Evolutionary conservation across 2,888 invertebrate genomes (phyloP), one percentile per base, ranked within the genome.

Genomic region (Philhelius pedissequus): DNA sequence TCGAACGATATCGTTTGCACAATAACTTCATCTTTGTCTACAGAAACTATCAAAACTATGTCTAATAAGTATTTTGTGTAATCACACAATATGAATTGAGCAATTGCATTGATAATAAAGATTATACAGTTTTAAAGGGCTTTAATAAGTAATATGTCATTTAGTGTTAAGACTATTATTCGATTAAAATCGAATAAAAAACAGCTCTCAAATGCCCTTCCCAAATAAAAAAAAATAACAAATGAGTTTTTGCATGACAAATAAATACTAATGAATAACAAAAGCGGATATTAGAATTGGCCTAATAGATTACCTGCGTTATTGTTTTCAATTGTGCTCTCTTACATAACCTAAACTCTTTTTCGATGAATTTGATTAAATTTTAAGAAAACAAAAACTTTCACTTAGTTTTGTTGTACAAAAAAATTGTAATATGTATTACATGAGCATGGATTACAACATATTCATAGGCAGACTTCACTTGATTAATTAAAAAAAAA

Each of bases 201-300:
- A 32, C 11, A 7, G 30, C 30, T 30, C 7, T 7, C n/a, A 3
- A 38, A n/a, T n/a, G n/a, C 13, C 35, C 13, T n/a, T 13, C n/a
- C 35, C n/a, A 4, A 4, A 38, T 2, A 38, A 35, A 13, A 38
- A 38, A 13, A n/a, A 38, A 11, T n/a, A 38, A n/a, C n/a, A n/a
- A n/a, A n/a, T n/a, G n/a, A n/a, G n/a, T n/a, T n/a, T n/a, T n/a
- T n/a, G n/a, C n/a, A 38, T 70, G 35, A 70, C 58, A 35, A 58
- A 58, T 58, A 35, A 54, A 48, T 48, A 58, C 48, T n/a, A 54
- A 70, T 58, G 35, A 70, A 69, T 25, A 69, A 20, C 2, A 43
- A 43, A 18, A 1, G 15, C 7, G 43, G 2, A 9, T 32, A 11
- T 32, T 3, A 32, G 0, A 32, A 32, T 15, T 5, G 5, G 1